A percentile compares a stretch with the other conserved stretches of the same genome.
Evolutionary conservation across 2,113 vertebrate species (phyloP).

Genomic region (Deroptyus accipitrinus): DNA sequence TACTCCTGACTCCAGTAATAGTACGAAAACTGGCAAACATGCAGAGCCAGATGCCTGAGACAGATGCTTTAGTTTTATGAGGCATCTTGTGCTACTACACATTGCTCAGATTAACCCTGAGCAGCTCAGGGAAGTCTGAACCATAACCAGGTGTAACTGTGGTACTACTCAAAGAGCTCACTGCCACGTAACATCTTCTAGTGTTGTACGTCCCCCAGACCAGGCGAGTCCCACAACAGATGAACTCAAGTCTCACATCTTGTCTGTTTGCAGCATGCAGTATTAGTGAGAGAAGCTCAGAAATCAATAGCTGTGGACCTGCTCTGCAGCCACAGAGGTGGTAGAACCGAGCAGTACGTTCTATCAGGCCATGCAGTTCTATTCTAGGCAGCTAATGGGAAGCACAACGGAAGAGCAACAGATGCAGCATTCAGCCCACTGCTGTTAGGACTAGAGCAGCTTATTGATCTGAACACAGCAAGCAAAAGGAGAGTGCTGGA

Average conservation of each 20-base stretch:
- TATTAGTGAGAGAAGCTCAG: neutral
- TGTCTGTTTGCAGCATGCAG: neutral
- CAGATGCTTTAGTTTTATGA: conserved; percentile 31
- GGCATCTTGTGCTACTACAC: neutral
- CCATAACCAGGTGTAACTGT: neutral
- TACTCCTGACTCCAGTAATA: neutral
- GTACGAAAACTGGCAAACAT: neutral
- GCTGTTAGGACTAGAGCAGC: neutral
- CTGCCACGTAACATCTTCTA: neutral
- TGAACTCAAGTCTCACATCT: neutral
- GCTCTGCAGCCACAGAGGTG: neutral
- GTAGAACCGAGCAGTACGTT: neutral
- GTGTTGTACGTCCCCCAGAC: neutral
- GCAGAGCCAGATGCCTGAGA: conserved; percentile 17
- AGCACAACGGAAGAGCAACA: conserved; percentile 25
- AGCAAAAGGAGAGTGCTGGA: neutral
- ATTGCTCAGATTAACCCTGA: neutral
- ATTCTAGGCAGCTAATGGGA: conserved; percentile 38
- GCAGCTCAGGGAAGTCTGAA: neutral
- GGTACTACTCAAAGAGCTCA: neutral
- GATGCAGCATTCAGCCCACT: neutral
- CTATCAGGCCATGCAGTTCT: conserved; percentile 7
- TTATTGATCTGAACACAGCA: neutral
- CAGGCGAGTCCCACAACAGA: neutral
- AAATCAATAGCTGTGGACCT: neutral